Conservation (phyloP, 2,888 invertebrate genomes). For the Standfussiana lucernea region DNA sequence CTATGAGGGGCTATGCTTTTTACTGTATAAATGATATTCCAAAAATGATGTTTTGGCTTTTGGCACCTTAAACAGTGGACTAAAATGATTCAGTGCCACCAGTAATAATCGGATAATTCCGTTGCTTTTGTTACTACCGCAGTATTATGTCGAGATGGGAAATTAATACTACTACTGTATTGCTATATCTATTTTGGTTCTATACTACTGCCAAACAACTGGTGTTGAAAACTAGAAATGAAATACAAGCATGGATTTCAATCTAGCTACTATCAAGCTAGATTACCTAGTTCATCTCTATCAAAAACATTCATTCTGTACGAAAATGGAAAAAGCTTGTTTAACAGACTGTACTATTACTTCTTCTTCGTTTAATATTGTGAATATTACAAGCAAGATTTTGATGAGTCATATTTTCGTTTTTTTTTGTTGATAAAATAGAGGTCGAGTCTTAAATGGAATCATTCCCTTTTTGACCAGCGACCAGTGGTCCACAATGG, state of each 20-base stretch:
- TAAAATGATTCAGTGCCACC: neutral
- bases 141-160: neutral
- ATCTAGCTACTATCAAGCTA: conserved; percentile 33
- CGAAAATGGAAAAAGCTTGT: conserved; percentile 2
- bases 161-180: neutral
- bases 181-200: neutral
- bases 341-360: neutral
- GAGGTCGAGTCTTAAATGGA: neutral
- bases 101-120: neutral
- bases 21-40: neutral
- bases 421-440: neutral
- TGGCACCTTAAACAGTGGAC: neutral
- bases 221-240: neutral
- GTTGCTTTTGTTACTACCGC: neutral
- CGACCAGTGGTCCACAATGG: too few relatives aligned
- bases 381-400: neutral
- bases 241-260: conserved; percentile 18
- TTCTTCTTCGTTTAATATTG: neutral
- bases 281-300: conserved; percentile 20
- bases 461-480: too few relatives aligned
- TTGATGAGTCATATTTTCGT: neutral
- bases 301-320: conserved; percentile 31
- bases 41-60: neutral
- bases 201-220: neutral
- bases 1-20: neutral